Evolutionary conservation across 2,888 invertebrate species (phyloP).

Genomic region (Ischnura elegans): DNA sequence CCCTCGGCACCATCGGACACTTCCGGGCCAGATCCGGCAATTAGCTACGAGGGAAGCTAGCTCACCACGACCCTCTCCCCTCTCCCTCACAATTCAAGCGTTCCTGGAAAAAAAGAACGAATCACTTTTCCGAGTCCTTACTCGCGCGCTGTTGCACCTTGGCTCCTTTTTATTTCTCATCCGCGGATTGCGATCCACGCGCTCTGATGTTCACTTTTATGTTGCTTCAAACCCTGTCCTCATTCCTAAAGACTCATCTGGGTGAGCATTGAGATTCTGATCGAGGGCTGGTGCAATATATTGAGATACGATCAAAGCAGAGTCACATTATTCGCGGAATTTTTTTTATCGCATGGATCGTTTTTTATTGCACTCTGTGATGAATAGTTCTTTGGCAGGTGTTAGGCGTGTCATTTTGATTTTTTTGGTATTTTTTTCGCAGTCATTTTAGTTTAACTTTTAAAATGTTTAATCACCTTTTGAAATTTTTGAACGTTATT

Average conservation of each 20-base stretch:
- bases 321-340: too few species aligned
- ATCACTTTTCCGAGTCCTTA: neutral
- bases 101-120: constrained; percentile 4
- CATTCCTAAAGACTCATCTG: neutral
- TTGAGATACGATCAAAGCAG: too few species aligned
- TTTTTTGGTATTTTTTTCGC: too few species aligned
- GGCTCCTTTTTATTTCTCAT: neutral
- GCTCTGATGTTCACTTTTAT: neutral
- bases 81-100: too few species aligned
- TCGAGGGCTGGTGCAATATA: neutral
- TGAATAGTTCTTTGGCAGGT: too few species aligned
- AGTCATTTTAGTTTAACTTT: too few species aligned
- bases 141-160: neutral
- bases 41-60: neutral
- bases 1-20: constrained; percentile 40
- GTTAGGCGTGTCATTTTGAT: too few species aligned
- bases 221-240: too few species aligned
- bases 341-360: too few species aligned
- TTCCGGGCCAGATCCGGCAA: neutral
- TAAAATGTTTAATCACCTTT: too few species aligned
- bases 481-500: too few species aligned
- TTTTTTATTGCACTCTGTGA: too few species aligned
- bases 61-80: neutral
- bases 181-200: neutral
- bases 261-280: neutral